A percentile compares a stretch with the other conserved stretches of the same genome.
phyloP scores from a whole-genome alignment of 2,888 invertebrate species.

The Cephus pygmeus region DNA sequence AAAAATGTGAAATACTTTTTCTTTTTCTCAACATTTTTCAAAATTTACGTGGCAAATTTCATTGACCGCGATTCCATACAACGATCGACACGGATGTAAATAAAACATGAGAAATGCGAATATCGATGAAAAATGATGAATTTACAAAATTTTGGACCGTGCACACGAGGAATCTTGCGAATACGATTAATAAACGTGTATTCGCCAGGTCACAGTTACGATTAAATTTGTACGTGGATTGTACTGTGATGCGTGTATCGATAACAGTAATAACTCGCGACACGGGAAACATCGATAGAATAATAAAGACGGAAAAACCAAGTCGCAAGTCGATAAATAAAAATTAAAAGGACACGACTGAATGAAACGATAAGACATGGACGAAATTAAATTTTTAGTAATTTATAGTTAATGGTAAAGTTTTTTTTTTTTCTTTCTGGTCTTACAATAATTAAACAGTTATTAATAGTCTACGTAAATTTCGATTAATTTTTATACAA shows the following conservation, averaged over 20 bases:
- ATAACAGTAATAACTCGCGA: not conserved
- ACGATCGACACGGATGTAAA: too few species aligned
- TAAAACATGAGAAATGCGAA: too few species aligned
- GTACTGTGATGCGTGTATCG: not conserved
- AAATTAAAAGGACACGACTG: not conserved
- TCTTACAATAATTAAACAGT: constrained; percentile 63
- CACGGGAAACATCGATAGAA: not conserved
- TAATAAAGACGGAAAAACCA: not conserved
- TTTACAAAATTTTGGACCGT: not conserved
- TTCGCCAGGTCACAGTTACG: not conserved
- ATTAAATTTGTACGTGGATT: constrained; percentile 12
- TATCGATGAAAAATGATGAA: not conserved
- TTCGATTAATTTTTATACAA: constrained; percentile 62
- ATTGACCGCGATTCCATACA: too few species aligned
- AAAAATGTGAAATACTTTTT: not conserved
- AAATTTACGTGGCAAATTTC: not conserved
- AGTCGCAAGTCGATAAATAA: not conserved
- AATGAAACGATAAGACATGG: constrained; percentile 1
- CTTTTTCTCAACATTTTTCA: too few species aligned
- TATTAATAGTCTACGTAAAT: constrained; percentile 62
- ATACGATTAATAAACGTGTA: not conserved
- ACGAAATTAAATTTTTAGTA: constrained; percentile 45
- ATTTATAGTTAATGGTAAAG: constrained; percentile 63
- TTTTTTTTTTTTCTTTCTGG: constrained; percentile 53
- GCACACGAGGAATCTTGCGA: not conserved